Base-by-base conservation (phyloP, 2,797 vertebrate species). In the Acipenser ruthenus region DNA sequence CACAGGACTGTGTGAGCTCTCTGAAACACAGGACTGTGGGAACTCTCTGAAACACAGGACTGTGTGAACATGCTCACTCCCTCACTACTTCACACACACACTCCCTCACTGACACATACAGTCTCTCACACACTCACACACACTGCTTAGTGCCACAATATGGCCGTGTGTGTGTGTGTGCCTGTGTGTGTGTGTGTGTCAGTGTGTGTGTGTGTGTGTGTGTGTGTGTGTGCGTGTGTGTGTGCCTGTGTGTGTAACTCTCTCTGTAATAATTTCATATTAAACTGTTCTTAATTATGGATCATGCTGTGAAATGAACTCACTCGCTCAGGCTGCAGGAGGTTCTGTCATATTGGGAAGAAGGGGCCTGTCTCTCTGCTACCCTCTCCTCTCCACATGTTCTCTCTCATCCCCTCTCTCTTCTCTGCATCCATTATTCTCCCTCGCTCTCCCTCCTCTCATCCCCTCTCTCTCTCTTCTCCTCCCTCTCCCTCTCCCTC, bases 141-240 rank as follows among this genome's bases (percentile, higher is more conserved):
- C n/a, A n/a, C n/a, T n/a, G n/a, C 23, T 37, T 37, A 37, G 23
- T 37, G 23, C 23, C 23, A 37, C 23, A 37, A 37, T 37, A 37
- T 37, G 70, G 77, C 72, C 69, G 75, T 74, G 73, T n/a, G n/a
- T 13, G 15, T 47, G 18, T 62, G 48, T 68, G 70, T 72, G 73
- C 60, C 18, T 60, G 67, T 73, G 71, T 72, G 12, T 60, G 72
- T 67, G 67, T 73, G 75, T 74, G 73, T n/a, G n/a, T 13, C 8
- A 11, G 18, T 62, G 48, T 68, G 70, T 72, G 67, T 73, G 71
- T 72, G 12, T 60, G 23, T 47, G 4, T 8, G 72, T 67, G 67
- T 73, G 69, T 67, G 69, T 64, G 72, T 56, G 64, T 59, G 62
- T 62, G 72, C 81, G 76, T 83, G 76, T 76, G 74, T 70, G 78